These are phyloP conservation scores for Panulirus ornatus DNA, from an alignment of 1,140 invertebrate genomes.

Conservation along the genomic window DNA sequence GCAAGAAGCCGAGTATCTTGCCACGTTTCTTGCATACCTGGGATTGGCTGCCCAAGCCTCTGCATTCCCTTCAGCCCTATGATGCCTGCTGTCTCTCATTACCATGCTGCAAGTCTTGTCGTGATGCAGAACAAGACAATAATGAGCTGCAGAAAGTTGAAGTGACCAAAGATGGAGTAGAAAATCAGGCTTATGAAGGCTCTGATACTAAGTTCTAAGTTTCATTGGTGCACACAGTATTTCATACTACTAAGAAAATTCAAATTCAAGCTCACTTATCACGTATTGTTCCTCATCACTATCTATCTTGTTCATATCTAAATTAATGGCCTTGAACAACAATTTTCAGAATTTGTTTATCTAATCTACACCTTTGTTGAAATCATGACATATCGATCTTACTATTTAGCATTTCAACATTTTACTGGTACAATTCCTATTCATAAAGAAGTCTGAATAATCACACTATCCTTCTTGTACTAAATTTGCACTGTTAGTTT, in stretches of 20 bases:
- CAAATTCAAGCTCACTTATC: background rate
- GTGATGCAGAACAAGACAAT: background rate
- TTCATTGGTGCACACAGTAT: no score
- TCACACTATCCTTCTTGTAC: no score
- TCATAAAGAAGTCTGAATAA: no score
- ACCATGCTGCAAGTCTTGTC: constrained; percentile 66
- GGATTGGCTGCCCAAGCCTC: constrained; percentile 80
- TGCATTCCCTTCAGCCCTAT: constrained; percentile 79
- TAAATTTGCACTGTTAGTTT: no score
- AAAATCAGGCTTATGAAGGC: constrained; percentile 47
- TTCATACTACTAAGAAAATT: constrained; percentile 5
- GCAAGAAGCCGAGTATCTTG: constrained; percentile 77
- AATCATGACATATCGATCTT: background rate
- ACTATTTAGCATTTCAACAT: no score
- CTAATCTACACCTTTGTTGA: background rate
- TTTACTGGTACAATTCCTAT: no score
- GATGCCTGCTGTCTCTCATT: constrained; percentile 72
- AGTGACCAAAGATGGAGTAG: constrained; percentile 20
- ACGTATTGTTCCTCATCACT: background rate
- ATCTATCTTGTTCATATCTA: background rate
- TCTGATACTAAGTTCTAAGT: constrained; percentile 39
- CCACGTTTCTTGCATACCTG: constrained; percentile 79
- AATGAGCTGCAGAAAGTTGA: constrained; percentile 38
- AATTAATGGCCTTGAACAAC: background rate
- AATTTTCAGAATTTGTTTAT: background rate